These are phyloP conservation scores for Phalacrocorax brasilianus DNA, from an alignment of 2,113 vertebrate species.

Conservation along the genomic window DNA sequence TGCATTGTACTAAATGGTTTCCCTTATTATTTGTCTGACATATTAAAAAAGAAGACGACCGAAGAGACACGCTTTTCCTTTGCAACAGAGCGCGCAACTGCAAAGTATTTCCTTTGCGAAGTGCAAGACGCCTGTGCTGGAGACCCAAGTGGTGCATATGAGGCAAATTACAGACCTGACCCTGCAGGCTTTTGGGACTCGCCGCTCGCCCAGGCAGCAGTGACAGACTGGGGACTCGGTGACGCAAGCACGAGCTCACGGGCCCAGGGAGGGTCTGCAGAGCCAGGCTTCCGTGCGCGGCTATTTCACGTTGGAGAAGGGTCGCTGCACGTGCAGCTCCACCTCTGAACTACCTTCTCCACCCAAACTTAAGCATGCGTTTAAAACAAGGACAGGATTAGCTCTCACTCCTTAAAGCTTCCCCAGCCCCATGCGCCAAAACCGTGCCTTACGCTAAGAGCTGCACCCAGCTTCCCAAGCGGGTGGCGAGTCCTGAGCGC, in stretches of 20 bases:
- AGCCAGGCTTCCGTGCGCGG: neutral
- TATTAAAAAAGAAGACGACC: neutral
- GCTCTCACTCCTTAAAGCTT: neutral
- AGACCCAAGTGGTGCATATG: accelerated
- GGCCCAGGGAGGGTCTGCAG: neutral
- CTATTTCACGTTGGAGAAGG: neutral
- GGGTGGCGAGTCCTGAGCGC: accelerated
- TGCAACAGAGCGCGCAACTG: neutral
- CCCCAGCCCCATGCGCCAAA: neutral
- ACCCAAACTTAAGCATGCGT: neutral
- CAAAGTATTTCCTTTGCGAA: neutral
- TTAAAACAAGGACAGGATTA: neutral
- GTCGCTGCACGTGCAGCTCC: neutral
- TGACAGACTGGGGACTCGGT: accelerated
- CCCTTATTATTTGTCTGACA: neutral
- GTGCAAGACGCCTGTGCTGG: neutral
- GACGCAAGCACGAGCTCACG: neutral
- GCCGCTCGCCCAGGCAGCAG: neutral
- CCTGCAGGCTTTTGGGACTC: too few relatives aligned
- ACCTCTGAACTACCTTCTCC: neutral
- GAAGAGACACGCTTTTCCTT: neutral
- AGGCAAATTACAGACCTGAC: neutral
- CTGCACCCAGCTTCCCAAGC: neutral
- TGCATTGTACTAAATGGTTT: neutral
- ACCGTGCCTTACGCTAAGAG: accelerated